phyloP scores from a whole-genome alignment of 2,888 invertebrate species.

The Epinotia nisella region DNA sequence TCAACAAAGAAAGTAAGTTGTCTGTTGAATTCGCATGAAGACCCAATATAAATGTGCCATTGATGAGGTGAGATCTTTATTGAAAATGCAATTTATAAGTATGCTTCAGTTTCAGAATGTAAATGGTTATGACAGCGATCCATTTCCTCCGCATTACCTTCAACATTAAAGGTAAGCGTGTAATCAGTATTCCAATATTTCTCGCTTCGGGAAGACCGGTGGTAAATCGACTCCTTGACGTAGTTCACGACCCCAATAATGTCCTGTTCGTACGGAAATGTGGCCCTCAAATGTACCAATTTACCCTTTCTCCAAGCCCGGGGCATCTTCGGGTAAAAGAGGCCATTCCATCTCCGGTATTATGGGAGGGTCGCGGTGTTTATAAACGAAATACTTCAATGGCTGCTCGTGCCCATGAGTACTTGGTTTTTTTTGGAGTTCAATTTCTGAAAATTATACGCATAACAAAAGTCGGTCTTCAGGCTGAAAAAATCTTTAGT shows the following conservation, averaged over 20 bases:
- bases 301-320: slow-evolving; percentile 62
- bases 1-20: no score
- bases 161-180: slow-evolving; percentile 48
- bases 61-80: not conserved
- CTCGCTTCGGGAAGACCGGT: slow-evolving; percentile 48
- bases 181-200: slow-evolving; percentile 55
- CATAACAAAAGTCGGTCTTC: not conserved
- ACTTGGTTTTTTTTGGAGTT: slow-evolving; percentile 23
- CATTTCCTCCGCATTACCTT: slow-evolving; percentile 35
- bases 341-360: slow-evolving; percentile 65
- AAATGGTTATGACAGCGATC: slow-evolving; percentile 17
- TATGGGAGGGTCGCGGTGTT: slow-evolving; percentile 63
- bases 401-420: slow-evolving; percentile 45
- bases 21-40: no score
- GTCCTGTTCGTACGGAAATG: slow-evolving; percentile 64
- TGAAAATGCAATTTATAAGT: not conserved
- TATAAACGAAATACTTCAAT: slow-evolving; percentile 65
- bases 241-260: slow-evolving; percentile 67
- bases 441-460: slow-evolving; percentile 36
- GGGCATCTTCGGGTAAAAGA: slow-evolving; percentile 60
- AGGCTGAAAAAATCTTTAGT: not conserved
- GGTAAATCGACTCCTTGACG: slow-evolving; percentile 59
- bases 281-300: slow-evolving; percentile 66
- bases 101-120: slow-evolving; percentile 7
- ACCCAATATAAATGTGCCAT: no score